These are phyloP conservation scores for Pandion haliaetus DNA, from an alignment of 2,113 vertebrate genomes.

Conservation along the genomic window DNA sequence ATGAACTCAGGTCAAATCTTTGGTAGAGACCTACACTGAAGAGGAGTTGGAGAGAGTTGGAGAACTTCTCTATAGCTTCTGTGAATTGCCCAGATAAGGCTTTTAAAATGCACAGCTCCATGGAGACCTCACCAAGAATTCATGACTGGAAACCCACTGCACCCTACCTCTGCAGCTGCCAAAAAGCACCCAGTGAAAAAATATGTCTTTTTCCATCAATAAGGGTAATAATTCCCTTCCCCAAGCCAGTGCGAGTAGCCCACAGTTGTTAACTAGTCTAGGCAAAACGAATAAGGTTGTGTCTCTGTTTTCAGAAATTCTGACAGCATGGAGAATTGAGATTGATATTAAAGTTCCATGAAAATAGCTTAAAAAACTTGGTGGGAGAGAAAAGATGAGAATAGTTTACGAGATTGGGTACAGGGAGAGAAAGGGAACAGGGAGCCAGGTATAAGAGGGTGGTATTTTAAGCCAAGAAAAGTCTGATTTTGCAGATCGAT, in stretches of 20 bases:
- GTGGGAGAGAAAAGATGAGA: background rate
- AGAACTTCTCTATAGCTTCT: background rate
- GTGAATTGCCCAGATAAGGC: background rate
- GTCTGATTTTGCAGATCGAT: background rate
- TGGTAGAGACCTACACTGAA: background rate
- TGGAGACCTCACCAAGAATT: background rate
- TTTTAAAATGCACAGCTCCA: background rate
- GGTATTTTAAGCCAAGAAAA: background rate
- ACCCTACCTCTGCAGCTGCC: background rate
- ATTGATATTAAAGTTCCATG: background rate
- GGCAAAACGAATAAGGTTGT: background rate
- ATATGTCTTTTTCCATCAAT: background rate
- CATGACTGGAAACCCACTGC: background rate
- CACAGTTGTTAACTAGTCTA: background rate
- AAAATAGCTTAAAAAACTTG: background rate
- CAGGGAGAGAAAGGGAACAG: background rate
- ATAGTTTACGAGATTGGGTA: background rate
- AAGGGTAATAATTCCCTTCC: background rate
- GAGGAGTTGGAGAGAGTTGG: background rate
- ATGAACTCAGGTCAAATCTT: accelerated
- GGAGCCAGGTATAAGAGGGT: background rate
- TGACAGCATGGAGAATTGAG: slow-evolving; percentile 20
- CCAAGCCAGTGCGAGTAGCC: background rate
- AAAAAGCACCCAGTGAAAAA: background rate
- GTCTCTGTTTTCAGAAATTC: background rate